Base-by-base conservation (phyloP, 1,140 invertebrate genomes). In the Drosophila ogumai region DNA sequence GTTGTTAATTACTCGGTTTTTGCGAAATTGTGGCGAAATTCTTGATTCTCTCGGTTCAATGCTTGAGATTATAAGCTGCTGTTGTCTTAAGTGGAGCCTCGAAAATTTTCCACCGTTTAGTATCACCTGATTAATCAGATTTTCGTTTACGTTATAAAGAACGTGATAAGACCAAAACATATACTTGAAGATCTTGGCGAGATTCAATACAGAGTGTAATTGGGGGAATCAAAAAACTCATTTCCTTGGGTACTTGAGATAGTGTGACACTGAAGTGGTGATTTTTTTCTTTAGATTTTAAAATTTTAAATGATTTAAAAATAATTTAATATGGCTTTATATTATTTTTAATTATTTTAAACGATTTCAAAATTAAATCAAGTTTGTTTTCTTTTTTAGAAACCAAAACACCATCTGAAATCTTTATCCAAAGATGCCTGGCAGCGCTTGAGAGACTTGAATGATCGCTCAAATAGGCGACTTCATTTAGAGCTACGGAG, bases 391-490 rank as follows among this genome's bases (percentile, higher is more conserved):
- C 34, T 0, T 15, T 63, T 59, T 6, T 52, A 84, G 81, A 84
- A 84, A 72, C 66, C 43, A 2, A 84, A 82, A 67, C 17, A 72
- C 28, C 61, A 47, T 43, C 25, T 79, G 0, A 75, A 79, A 61
- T 63, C 69, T 13, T 36, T 54, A 17, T 56, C 75, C 36, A 69
- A 71, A 59, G 75, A 77, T 44, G 75, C 71, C 44, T 84, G 71
- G 75, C 71, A 72, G 46, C 65, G 72, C 34, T 66, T 75, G 40
- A 82, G 64, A 82, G 65, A 82, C 80, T 79, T 82, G 40, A 43
- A 58, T 38, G 41, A 60, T 44, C 79, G 57, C 19, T 60, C 64
- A 40, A 46, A 75, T 31, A 46, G 57, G 36, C 78, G 65, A 32
- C 56, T 41, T 22, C 12, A 31, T 47, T 32, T 40, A 32, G 43